Conservation (phyloP, 1,140 invertebrate genomes). For the Augochlora pura region DNA sequence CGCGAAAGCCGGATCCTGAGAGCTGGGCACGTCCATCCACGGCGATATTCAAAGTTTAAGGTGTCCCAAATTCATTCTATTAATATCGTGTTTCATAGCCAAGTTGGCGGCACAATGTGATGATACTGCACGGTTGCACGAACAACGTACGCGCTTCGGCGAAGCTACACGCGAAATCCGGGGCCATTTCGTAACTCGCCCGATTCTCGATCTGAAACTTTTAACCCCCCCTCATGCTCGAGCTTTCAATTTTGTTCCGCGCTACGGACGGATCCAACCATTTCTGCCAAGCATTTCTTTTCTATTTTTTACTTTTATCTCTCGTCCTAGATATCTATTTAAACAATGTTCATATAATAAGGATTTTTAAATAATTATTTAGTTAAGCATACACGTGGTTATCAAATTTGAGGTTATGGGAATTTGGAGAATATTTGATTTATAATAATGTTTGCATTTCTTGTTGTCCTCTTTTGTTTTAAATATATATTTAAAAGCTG, state of each 20-base stretch:
- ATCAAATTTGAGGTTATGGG: no score
- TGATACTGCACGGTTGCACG: conserved; percentile 15
- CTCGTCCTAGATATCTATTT: not conserved
- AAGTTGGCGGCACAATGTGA: conserved; percentile 3
- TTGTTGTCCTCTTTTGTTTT: not conserved
- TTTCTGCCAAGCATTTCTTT: not conserved
- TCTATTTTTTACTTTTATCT: not conserved
- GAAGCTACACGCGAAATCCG: conserved; percentile 3
- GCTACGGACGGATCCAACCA: not conserved
- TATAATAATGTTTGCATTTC: no score
- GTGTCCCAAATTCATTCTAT: conserved; percentile 7
- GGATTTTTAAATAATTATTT: no score
- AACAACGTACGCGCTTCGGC: conserved; percentile 9
- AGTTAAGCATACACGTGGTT: no score
- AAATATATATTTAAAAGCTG: no score
- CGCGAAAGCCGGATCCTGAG: not conserved
- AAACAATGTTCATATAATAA: no score
- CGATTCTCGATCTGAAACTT: not conserved
- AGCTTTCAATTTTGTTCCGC: not conserved
- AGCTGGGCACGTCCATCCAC: not conserved
- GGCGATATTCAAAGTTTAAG: conserved; percentile 1
- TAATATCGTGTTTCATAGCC: conserved; percentile 22
- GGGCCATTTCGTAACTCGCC: not conserved
- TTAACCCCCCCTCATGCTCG: not conserved
- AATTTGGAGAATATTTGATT: no score